Evolutionary conservation across 2,113 vertebrate species (phyloP).

Genomic region (Apeltes quadracus): DNA sequence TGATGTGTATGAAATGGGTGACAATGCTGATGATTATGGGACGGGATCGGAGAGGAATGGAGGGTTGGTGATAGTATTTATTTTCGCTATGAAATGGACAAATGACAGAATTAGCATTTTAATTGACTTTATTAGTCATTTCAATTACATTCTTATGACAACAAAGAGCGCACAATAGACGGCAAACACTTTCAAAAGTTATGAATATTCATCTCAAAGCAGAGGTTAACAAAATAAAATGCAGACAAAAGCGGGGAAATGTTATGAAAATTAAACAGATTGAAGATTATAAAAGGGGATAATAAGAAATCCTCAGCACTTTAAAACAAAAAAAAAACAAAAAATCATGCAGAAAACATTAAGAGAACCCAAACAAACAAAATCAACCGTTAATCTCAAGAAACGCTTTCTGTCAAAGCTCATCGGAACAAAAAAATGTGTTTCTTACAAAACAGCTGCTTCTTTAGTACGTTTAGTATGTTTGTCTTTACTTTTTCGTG

Average conservation of each 20-base stretch:
- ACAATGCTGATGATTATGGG: conserved; percentile 21
- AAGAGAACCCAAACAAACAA: conserved; percentile 36
- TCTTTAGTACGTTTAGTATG: conserved; percentile 1
- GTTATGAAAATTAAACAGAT: conserved; percentile 27
- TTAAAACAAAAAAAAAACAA: conserved; percentile 33
- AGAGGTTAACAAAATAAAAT: conserved; percentile 56
- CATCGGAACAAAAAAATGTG: neutral
- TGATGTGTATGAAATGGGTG: conserved; percentile 31
- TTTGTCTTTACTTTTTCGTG: neutral
- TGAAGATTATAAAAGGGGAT: conserved; percentile 28
- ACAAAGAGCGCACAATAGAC: conserved; percentile 52
- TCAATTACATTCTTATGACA: conserved; percentile 63
- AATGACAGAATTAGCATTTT: conserved; percentile 54
- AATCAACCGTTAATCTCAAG: neutral
- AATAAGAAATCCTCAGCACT: conserved; percentile 27
- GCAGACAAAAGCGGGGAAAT: conserved; percentile 56
- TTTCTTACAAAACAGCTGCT: conserved; percentile 4
- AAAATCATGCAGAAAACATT: conserved; percentile 40
- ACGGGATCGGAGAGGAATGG: conserved; percentile 17
- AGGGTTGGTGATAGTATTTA: conserved; percentile 14
- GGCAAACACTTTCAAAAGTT: conserved; percentile 49
- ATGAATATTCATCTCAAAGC: conserved; percentile 43
- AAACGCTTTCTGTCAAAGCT: neutral
- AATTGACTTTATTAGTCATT: conserved; percentile 73
- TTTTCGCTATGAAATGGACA: conserved; percentile 12